Conservation (phyloP, 37 sponge, comb jelly and placozoan species). For the Crambe crambe region DNA sequence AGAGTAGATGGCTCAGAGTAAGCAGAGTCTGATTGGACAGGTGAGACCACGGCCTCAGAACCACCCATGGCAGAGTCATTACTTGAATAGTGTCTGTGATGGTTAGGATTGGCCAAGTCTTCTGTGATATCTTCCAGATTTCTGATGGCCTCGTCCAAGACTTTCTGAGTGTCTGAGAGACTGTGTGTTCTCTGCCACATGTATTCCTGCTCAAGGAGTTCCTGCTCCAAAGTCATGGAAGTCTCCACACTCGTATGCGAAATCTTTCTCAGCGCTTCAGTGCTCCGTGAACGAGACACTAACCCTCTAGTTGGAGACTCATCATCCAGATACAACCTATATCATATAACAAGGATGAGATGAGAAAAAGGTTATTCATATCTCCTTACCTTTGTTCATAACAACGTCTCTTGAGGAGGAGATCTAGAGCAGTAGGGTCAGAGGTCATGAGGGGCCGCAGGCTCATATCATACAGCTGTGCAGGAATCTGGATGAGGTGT, state of each 20-base stretch:
- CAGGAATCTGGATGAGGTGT: conserved; percentile 55
- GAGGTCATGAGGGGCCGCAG: conserved; percentile 33
- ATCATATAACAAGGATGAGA: background rate
- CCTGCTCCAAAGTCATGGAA: conserved; percentile 1
- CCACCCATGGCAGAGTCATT: conserved; percentile 52
- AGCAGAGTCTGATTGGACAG: conserved; percentile 10
- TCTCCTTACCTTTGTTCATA: conserved; percentile 43
- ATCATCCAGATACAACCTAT: conserved; percentile 15
- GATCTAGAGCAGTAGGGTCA: conserved; percentile 73
- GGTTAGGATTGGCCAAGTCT: background rate
- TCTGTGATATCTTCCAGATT: conserved; percentile 41
- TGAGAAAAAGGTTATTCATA: background rate
- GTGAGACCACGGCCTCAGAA: conserved; percentile 37
- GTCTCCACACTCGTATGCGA: background rate
- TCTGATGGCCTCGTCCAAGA: conserved; percentile 43
- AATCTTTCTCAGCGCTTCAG: conserved; percentile 27
- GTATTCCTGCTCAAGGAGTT: background rate
- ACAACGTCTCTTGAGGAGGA: conserved; percentile 61
- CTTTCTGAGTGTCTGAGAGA: conserved; percentile 31
- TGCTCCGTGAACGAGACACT: conserved; percentile 17
- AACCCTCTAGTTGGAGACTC: background rate
- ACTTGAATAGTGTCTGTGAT: conserved; percentile 18
- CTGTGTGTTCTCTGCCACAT: conserved; percentile 22
- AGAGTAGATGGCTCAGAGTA: conserved; percentile 37
- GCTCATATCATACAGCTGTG: conserved; percentile 50